Conservation (phyloP, 2,113 vertebrate species). For the Daboia siamensis region DNA sequence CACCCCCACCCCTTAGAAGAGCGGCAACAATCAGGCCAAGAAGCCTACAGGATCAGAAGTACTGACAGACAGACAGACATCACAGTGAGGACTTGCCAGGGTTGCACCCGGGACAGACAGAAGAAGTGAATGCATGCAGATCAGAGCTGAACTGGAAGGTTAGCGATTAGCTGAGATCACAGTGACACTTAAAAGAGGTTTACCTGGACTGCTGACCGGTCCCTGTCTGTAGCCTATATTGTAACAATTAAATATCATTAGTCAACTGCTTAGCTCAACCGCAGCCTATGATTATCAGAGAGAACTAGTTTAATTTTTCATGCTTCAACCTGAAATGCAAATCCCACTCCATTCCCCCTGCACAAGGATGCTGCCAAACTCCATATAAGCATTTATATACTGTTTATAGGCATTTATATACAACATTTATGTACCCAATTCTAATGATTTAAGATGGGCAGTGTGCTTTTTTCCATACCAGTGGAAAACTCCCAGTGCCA, state of each 20-base stretch:
- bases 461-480: background rate
- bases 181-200: slow-evolving; percentile 10
- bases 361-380: no score
- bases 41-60: slow-evolving; percentile 4
- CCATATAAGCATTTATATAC: slow-evolving; percentile 7
- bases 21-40: background rate
- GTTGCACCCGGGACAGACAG: slow-evolving; percentile 12
- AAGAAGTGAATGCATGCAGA: slow-evolving; percentile 18
- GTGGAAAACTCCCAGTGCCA: background rate
- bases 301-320: background rate
- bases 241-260: slow-evolving; percentile 23
- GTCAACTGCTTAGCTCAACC: slow-evolving; percentile 4
- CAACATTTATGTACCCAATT: background rate
- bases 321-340: background rate
- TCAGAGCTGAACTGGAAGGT: background rate
- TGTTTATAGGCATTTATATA: no score
- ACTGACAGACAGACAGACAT: slow-evolving; percentile 3
- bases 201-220: slow-evolving; percentile 30
- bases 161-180: slow-evolving; percentile 6
- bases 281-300: background rate
- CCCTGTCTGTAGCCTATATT: slow-evolving; percentile 35
- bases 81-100: background rate
- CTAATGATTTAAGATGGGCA: background rate
- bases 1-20: background rate
- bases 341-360: background rate